Percentiles rank a stretch among this genome's conserved stretches.
Evolutionary conservation across 2,113 vertebrate genomes (phyloP).

Genomic region (Phalacrocorax pelagicus): DNA sequence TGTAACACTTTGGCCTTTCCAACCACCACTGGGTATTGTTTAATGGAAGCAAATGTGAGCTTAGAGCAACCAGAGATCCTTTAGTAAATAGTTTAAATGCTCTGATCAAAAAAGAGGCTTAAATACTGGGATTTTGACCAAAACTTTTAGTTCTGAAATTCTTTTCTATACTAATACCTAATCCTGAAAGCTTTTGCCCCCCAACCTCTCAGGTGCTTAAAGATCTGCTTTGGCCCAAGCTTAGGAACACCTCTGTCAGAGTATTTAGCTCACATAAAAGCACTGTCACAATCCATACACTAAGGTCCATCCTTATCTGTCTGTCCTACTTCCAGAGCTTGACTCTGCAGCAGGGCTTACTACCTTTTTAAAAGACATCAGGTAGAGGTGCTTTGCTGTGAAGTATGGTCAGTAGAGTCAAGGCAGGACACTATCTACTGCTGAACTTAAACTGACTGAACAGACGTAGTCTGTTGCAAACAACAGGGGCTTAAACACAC

Average conservation of each 20-base stretch:
- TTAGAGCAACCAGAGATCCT: not conserved
- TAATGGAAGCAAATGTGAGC: not conserved
- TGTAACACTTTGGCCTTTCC: not conserved
- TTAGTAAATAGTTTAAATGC: not conserved
- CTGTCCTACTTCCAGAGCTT: not conserved
- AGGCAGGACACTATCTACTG: not conserved
- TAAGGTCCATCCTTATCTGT: not conserved
- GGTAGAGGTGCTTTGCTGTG: not conserved
- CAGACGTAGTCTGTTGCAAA: not conserved
- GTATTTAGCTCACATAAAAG: not conserved
- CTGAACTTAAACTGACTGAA: not conserved
- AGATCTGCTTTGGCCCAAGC: not conserved
- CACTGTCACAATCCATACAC: not conserved
- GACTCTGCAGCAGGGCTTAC: not conserved
- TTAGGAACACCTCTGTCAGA: not conserved
- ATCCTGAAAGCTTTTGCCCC: not conserved
- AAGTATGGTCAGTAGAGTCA: not conserved
- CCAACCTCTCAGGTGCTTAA: not conserved
- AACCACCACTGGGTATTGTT: rapidly evolving
- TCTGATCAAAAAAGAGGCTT: not conserved
- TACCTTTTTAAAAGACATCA: not conserved
- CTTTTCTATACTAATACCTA: not conserved
- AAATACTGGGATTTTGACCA: not conserved
- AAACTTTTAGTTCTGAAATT: not conserved
- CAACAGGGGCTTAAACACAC: not conserved